A percentile compares a stretch with the other conserved stretches of the same genome.
phyloP scores from a whole-genome alignment of 2,797 vertebrate species.

The Pipistrellus pipistrellus region DNA sequence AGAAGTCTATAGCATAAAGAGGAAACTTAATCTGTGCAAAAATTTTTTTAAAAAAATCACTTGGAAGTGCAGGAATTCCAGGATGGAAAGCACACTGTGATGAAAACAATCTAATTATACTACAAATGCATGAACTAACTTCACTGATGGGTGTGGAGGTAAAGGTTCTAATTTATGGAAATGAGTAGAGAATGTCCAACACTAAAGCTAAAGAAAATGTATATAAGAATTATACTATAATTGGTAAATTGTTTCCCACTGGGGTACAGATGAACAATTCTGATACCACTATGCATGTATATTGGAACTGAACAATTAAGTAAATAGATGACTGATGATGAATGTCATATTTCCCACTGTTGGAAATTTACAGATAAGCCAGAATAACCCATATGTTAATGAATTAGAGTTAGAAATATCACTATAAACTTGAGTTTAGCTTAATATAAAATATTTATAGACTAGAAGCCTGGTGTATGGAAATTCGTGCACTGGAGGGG shows the following conservation, averaged over 20 bases:
- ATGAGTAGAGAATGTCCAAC: background rate
- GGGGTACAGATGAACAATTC: background rate
- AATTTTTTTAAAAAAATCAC: background rate
- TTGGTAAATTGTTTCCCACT: background rate
- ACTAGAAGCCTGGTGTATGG: too few relatives aligned
- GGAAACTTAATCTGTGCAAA: background rate
- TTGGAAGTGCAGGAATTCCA: constrained; percentile 5
- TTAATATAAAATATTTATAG: background rate
- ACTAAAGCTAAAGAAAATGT: background rate
- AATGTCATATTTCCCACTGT: background rate
- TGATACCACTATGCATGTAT: background rate
- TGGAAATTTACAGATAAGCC: background rate
- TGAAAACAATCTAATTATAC: background rate
- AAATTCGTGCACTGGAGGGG: too few relatives aligned
- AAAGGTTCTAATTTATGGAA: background rate
- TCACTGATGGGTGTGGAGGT: background rate
- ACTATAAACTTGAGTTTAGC: background rate
- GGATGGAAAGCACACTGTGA: background rate
- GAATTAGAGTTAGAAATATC: background rate
- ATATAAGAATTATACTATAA: background rate
- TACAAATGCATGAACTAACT: background rate
- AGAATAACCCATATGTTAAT: background rate
- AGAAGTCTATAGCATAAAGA: background rate
- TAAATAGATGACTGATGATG: background rate
- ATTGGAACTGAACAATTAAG: background rate